Evolutionary conservation across 1,140 invertebrate genomes (phyloP).

Genomic region (Pseudoatta argentina): DNA sequence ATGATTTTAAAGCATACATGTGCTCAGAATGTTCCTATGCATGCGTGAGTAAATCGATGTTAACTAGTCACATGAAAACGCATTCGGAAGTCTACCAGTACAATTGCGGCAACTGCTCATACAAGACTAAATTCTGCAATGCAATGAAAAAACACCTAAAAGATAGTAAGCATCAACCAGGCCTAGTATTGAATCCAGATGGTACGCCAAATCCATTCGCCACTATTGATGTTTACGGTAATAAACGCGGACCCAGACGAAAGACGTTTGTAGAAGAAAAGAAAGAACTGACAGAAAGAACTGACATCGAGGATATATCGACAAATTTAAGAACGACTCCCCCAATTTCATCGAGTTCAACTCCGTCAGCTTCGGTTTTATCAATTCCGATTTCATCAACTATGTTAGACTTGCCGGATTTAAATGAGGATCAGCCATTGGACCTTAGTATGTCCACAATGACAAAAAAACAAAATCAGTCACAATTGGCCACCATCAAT

Average conservation of each 20-base stretch:
- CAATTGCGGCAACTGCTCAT: slow-evolving; percentile 96
- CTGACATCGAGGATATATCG: neutral
- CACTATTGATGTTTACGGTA: slow-evolving; percentile 96
- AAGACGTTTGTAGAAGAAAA: neutral
- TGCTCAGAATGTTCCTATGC: slow-evolving; percentile 95
- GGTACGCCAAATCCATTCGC: slow-evolving; percentile 94
- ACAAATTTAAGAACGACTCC: neutral
- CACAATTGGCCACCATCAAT: neutral
- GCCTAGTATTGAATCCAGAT: slow-evolving; percentile 94
- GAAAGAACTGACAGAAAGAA: neutral
- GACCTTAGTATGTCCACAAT: slow-evolving; percentile 14
- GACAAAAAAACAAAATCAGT: neutral
- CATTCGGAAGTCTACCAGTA: slow-evolving; percentile 99
- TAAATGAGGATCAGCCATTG: neutral
- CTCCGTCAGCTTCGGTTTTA: neutral
- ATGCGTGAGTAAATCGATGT: slow-evolving; percentile 99
- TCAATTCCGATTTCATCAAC: neutral
- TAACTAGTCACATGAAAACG: slow-evolving; percentile 99
- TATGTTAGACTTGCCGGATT: neutral
- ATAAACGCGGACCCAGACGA: slow-evolving; percentile 90
- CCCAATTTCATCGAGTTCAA: neutral
- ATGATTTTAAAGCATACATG: slow-evolving; percentile 98
- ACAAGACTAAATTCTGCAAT: slow-evolving; percentile 99
- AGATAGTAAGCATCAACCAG: slow-evolving; percentile 91
- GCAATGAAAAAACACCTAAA: slow-evolving; percentile 97